Percentiles rank a stretch among this genome's conserved stretches.
phyloP scores from a whole-genome alignment of 2,797 vertebrate species.

The Novumbra hubbsi region DNA sequence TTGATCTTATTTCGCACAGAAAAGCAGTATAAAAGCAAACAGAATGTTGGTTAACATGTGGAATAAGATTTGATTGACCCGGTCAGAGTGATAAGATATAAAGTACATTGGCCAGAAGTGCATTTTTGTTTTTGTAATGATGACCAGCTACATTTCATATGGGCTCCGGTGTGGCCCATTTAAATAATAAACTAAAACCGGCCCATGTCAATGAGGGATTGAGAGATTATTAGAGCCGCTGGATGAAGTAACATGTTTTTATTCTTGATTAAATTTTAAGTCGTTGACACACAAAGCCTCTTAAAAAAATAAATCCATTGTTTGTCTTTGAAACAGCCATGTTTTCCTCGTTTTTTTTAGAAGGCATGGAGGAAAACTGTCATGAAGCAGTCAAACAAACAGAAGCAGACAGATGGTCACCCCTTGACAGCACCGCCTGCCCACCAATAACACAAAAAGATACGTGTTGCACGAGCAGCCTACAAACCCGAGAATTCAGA shows the following conservation, averaged over 20 bases:
- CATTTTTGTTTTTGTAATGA: neutral
- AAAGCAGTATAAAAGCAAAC: neutral
- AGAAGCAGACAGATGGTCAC: neutral
- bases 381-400: neutral
- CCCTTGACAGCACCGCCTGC: neutral
- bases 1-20: neutral
- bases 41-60: neutral
- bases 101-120: neutral
- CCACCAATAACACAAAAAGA: neutral
- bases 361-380: neutral
- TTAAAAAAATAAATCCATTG: neutral
- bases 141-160: neutral
- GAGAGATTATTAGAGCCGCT: neutral
- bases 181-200: neutral
- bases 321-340: conserved; percentile 2
- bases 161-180: neutral
- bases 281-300: conserved; percentile 1
- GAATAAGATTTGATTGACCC: neutral
- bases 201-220: neutral
- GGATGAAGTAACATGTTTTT: neutral
- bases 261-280: neutral
- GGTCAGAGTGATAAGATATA: neutral
- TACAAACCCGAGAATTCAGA: too few relatives aligned
- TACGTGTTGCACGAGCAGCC: too few relatives aligned
- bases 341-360: neutral